Conservation (phyloP, 1,140 invertebrate genomes). For the Zaprionus vittiger region DNA sequence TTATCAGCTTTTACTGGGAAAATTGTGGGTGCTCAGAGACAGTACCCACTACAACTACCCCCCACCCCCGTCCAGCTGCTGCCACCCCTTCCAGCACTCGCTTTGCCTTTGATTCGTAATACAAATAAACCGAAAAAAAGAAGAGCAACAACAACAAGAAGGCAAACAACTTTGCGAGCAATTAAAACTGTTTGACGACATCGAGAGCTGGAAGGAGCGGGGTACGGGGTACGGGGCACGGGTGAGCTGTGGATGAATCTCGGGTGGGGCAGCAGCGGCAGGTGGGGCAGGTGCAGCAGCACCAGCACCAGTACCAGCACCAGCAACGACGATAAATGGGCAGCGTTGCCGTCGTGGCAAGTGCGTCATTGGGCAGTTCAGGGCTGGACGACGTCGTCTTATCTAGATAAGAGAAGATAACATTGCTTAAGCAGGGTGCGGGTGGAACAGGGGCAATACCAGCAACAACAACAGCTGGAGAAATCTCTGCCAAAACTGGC, state of each 20-base stretch:
- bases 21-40: constrained; percentile 9
- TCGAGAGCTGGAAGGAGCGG: background rate
- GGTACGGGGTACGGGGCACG: background rate
- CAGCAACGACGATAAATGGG: constrained; percentile 42
- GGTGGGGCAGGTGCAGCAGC: constrained; percentile 15
- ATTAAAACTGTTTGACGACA: constrained; percentile 77
- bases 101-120: constrained; percentile 68
- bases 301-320: background rate
- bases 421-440: constrained; percentile 32
- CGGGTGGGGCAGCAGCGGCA: background rate
- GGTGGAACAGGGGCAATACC: background rate
- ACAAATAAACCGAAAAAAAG: constrained; percentile 62
- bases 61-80: background rate
- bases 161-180: constrained; percentile 76
- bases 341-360: constrained; percentile 46
- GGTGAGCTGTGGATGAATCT: background rate
- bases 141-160: constrained; percentile 56
- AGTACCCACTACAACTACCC: background rate
- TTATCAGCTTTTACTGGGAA: constrained; percentile 42
- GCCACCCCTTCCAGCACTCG: background rate
- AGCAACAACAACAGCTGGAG: background rate
- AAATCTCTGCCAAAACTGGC: constrained; percentile 29
- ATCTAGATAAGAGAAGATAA: constrained; percentile 76
- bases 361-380: constrained; percentile 74
- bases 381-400: constrained; percentile 48